Conservation (phyloP, 1,140 invertebrate species). For the Lethrus apterus region DNA sequence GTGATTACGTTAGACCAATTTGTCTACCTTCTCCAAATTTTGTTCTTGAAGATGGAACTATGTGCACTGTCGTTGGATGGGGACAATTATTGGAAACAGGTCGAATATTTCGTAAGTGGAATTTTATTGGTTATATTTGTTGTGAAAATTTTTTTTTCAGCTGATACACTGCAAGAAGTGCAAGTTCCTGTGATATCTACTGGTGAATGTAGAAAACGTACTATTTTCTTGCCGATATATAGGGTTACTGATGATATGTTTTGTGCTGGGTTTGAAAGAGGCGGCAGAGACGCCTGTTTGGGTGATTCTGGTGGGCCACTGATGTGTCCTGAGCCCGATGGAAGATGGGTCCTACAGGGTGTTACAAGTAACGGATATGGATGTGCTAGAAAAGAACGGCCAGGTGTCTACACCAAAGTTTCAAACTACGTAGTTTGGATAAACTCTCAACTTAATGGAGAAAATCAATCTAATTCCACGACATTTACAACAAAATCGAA, state of each 20-base stretch:
- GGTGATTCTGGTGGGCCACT: slow-evolving; percentile 61
- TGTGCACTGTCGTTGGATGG: slow-evolving; percentile 76
- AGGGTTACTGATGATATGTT: slow-evolving; percentile 42
- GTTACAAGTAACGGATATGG: slow-evolving; percentile 82
- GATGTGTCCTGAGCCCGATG: slow-evolving; percentile 40
- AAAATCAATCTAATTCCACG: slow-evolving; percentile 11
- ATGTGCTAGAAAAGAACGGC: slow-evolving; percentile 72
- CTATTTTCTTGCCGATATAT: slow-evolving; percentile 61
- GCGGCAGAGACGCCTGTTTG: slow-evolving; percentile 51
- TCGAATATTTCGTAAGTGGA: slow-evolving; percentile 68
- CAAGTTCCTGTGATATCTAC: slow-evolving; percentile 77
- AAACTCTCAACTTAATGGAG: slow-evolving; percentile 36
- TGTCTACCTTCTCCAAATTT: slow-evolving; percentile 53
- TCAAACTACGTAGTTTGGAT: slow-evolving; percentile 73
- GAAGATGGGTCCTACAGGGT: slow-evolving; percentile 33
- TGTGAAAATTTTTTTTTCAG: slow-evolving; percentile 44
- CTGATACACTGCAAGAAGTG: slow-evolving; percentile 80
- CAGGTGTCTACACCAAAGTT: slow-evolving; percentile 84
- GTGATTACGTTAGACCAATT: slow-evolving; percentile 67
- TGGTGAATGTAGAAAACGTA: slow-evolving; percentile 68
- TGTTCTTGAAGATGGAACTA: slow-evolving; percentile 52
- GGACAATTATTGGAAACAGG: slow-evolving; percentile 75
- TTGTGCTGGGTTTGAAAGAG: slow-evolving; percentile 39
- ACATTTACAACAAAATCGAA: slow-evolving; percentile 40
- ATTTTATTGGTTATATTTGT: background rate